Evolutionary conservation across 2,113 vertebrate genomes (phyloP), one percentile per base, ranked within the genome.

Genomic region (Hyaena hyaena): DNA sequence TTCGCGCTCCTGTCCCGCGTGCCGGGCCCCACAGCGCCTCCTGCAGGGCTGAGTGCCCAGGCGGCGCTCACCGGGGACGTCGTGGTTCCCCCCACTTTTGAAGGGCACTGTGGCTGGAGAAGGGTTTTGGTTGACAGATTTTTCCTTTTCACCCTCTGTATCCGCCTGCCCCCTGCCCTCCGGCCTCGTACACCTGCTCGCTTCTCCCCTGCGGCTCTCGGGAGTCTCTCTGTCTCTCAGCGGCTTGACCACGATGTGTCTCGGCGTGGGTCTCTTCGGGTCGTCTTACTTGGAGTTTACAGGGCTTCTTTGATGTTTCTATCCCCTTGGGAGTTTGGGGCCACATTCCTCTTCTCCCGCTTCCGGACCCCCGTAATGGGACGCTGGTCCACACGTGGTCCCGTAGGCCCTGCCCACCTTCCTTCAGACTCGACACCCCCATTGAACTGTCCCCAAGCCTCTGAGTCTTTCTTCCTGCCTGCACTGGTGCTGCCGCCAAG

Each of bases 291-390:
- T 4, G 2, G 39, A 58, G 87, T 61, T n/a, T 5, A 6, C 5
- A 33, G 35, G 33, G 23, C 87, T 24, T 14, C 55, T 76, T 76
- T 11, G 35, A 31, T 14, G 7, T 76, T 61, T n/a, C 11, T 14
- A 65, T 65, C 76, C 55, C n/a, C 15, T 10, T 48, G 23, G 58
- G 31, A 8, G 1, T 16, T 58, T 77, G 4, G 0, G 0, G 43
- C 21, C 21, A 0, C 11, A 3, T 50, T 48, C n/a, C 43, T 79
- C 23, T 5, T 24, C 33, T 65, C 16, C 74, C 2, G 10, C 61
- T 19, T 2, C 26, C 4, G 7, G 74, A 43, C 5, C 33, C 33
- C 61, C 3, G n/a, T 0, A 0, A 35, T 21, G 1, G 1, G 7
- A 17, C 53, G 2, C 2, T 6, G 45, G 43, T 5, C 12, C 33